Evolutionary conservation across 2,888 invertebrate species (phyloP).

Genomic region (Drosophila heteroneura): DNA sequence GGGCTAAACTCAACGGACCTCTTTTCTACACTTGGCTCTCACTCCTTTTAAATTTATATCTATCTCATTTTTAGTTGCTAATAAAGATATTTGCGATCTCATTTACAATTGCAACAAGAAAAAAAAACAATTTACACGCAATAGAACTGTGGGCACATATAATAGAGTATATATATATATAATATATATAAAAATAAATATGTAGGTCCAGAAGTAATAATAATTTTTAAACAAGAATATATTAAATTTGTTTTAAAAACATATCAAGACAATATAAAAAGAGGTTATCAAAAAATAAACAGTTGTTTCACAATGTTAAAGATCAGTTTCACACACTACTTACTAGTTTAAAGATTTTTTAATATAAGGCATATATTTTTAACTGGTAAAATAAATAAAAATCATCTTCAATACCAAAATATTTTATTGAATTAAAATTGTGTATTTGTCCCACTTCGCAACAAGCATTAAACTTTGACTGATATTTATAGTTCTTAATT

Average conservation of each 20-base stretch:
- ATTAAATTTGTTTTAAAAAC: neutral
- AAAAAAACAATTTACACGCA: constrained; percentile 10
- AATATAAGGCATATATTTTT: neutral
- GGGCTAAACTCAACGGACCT: neutral
- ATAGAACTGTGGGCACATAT: constrained; percentile 26
- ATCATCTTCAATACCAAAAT: neutral
- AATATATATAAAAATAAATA: neutral
- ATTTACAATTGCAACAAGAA: constrained; percentile 42
- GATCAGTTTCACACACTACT: too few species aligned
- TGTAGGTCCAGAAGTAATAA: neutral
- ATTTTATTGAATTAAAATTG: neutral
- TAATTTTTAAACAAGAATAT: neutral
- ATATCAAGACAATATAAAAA: neutral
- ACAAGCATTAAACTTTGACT: neutral
- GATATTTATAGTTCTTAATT: neutral
- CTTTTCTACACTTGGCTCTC: constrained; percentile 1
- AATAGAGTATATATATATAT: neutral
- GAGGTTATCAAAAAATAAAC: neutral
- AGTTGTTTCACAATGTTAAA: neutral
- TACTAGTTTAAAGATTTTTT: neutral
- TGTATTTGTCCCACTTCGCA: neutral
- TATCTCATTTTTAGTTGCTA: constrained; percentile 16
- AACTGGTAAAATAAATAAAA: neutral
- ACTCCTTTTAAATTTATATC: neutral
- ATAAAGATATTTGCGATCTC: constrained; percentile 60